Evolutionary conservation across 2,797 vertebrate genomes (phyloP), one percentile per base, ranked within the genome.

Genomic region (Anguilla marmorata): DNA sequence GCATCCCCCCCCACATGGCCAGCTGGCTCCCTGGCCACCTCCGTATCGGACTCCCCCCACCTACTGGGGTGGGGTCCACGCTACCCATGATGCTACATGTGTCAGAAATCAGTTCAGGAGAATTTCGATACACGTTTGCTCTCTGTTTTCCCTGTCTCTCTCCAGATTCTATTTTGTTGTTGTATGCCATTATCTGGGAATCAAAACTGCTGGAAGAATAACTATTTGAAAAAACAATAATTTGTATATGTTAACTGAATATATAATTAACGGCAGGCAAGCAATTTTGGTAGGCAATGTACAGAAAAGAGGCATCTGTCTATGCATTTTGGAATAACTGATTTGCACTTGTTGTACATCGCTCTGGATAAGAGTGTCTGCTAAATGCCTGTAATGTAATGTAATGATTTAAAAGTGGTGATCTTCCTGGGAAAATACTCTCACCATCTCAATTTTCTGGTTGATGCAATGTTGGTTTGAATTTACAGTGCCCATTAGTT

Each of bases 1-100:
- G 7, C 2, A 69, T 82, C 60, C 74, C 87, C 33, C 54, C 87
- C 87, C 74, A 37, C 19, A 87, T 33, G 63, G 76, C 60, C 60
- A 84, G 76, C 76, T 89, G 66, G 33, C 76, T 88, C 41, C 50
- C 72, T 30, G 30, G 27, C 16, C 27, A 21, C 48, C 48, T 85
- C 83, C 27, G 30, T 30, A 45, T 83, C 7, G 27, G 24, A 63
- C 50, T 82, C 84, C 33, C 16, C 41, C 79, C 2, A 9, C 52
- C 50, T 58, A 21, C 45, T 50, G 41, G 48, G 82, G 66, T 45
- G 45, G 45, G 84, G 84, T 72, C 86, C 30, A 12, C 86, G 80
- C 79, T 24, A 24, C 87, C 86, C 72, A 79, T 58, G 27, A 27
- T n/a, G 41, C 83, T 3, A 54, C 82, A 56, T 0, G 9, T 24